Conservation (phyloP, 1,140 invertebrate species). For the Drosophila paulistorum region DNA sequence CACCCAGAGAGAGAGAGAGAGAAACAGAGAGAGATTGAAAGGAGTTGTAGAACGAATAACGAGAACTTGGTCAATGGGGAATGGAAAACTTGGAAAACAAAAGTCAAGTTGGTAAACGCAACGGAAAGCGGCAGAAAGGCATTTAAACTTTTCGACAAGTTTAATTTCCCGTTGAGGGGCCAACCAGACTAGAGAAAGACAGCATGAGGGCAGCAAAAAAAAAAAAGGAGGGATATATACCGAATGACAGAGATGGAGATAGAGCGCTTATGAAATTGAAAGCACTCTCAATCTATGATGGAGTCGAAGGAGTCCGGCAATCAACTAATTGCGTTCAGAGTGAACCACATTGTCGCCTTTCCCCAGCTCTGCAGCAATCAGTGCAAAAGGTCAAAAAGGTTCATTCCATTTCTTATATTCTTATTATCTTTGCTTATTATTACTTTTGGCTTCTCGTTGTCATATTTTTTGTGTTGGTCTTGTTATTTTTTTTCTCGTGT, state of each 20-base stretch:
- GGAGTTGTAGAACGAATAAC: conserved; percentile 2
- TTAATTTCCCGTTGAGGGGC: conserved; percentile 75
- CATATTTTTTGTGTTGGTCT: conserved; percentile 12
- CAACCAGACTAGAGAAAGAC: conserved; percentile 2
- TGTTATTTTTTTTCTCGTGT: conserved; percentile 23
- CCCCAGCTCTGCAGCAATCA: background rate
- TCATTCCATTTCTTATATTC: conserved; percentile 38
- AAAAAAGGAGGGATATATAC: too few relatives aligned
- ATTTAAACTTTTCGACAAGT: conserved; percentile 79
- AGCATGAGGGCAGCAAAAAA: background rate
- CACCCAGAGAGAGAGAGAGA: background rate
- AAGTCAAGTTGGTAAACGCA: conserved; percentile 63
- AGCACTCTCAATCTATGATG: conserved; percentile 73
- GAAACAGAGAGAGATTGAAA: conserved; percentile 1
- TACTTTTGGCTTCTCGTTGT: conserved; percentile 55
- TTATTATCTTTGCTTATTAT: conserved; percentile 60
- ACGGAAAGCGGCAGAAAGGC: conserved; percentile 72
- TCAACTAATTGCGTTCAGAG: conserved; percentile 69
- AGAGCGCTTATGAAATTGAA: conserved; percentile 66
- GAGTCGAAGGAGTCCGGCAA: conserved; percentile 60
- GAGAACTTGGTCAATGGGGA: conserved; percentile 33
- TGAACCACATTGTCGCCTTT: conserved; percentile 25
- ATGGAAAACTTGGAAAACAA: conserved; percentile 63
- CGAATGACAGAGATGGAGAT: background rate
- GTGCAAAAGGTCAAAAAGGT: conserved; percentile 28